Evolutionary conservation across 2,888 invertebrate species (phyloP).

Genomic region (Acrobeloides nanus): DNA sequence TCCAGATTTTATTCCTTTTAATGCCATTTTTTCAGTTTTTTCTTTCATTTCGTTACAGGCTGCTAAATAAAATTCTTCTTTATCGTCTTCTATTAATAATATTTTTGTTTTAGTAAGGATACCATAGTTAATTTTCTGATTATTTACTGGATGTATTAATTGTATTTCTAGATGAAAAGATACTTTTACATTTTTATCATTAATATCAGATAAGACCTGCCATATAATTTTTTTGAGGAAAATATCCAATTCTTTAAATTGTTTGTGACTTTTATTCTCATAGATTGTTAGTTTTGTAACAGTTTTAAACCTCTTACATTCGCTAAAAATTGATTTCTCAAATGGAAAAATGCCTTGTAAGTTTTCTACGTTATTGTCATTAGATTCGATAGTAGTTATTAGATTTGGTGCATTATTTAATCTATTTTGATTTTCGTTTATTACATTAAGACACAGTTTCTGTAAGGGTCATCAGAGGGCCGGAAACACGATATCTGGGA

Average conservation of each 20-base stretch:
- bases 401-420: too few species aligned
- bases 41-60: conserved; percentile 13
- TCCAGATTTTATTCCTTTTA: conserved; percentile 17
- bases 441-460: too few species aligned
- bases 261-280: conserved; percentile 13
- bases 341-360: too few species aligned
- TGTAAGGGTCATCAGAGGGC: too few species aligned
- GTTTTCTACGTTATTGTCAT: too few species aligned
- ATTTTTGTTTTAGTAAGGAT: conserved; percentile 13
- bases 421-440: conserved; percentile 5
- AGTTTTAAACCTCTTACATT: too few species aligned
- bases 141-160: conserved; percentile 12
- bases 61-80: conserved; percentile 13
- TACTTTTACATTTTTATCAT: conserved; percentile 18
- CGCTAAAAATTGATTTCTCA: conserved; percentile 20
- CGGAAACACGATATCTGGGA: too few species aligned
- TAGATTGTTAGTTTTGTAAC: conserved; percentile 14
- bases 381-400: conserved; percentile 2
- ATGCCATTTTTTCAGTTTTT: conserved; percentile 17
- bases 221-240: conserved; percentile 6
- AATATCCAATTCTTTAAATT: conserved; percentile 5
- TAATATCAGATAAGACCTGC: conserved; percentile 18
- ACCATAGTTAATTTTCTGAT: conserved; percentile 10
- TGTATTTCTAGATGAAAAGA: conserved; percentile 12
- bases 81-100: conserved; percentile 16